Percentiles rank a stretch among this genome's conserved stretches.
Conservation (phyloP, 2,888 invertebrate genomes). For the Empis livida region DNA sequence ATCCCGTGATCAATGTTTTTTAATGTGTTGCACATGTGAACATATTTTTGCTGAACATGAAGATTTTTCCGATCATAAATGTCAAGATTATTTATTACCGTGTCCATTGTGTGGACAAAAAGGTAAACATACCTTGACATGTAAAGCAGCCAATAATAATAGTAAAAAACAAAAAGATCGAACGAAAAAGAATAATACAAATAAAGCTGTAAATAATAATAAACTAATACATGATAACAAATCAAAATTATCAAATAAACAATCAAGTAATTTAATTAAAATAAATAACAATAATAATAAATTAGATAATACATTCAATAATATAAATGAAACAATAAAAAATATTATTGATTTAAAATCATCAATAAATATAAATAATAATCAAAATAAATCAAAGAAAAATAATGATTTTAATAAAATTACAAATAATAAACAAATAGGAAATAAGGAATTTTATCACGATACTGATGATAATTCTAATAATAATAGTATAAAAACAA, state of each 20-base stretch:
- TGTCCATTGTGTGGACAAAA: constrained; percentile 32
- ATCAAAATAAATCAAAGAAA: background rate
- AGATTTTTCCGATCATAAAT: constrained; percentile 63
- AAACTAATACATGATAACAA: too few species aligned
- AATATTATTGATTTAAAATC: too few species aligned
- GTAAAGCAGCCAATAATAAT: constrained; percentile 18
- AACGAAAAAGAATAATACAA: too few species aligned
- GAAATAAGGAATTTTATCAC: background rate
- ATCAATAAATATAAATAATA: too few species aligned
- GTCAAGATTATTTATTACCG: constrained; percentile 34
- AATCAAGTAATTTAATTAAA: too few species aligned
- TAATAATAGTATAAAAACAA: constrained; percentile 1
- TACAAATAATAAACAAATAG: background rate
- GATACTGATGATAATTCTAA: background rate
- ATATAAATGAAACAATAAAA: too few species aligned
- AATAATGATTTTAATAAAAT: background rate
- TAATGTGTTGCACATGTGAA: constrained; percentile 72
- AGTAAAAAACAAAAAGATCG: too few species aligned
- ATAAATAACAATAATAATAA: too few species aligned
- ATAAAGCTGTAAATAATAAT: too few species aligned
- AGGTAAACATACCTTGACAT: constrained; percentile 29
- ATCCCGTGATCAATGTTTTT: constrained; percentile 50
- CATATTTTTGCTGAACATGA: constrained; percentile 63
- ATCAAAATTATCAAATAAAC: too few species aligned
- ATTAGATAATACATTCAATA: too few species aligned